phyloP scores from a whole-genome alignment of 1,140 invertebrate species.

The Anoplophora glabripennis region DNA sequence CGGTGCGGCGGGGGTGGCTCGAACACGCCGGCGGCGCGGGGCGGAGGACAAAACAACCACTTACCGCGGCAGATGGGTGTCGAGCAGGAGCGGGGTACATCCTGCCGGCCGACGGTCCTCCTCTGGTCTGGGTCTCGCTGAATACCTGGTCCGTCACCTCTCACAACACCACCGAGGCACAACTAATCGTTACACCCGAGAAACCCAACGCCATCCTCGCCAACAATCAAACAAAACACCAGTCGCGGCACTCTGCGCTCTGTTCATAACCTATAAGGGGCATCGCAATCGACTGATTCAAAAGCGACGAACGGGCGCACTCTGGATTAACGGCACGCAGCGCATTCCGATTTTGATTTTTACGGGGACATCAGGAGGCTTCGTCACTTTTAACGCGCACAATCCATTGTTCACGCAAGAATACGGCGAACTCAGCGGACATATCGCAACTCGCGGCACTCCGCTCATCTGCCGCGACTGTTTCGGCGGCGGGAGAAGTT shows the following conservation, averaged over 20 bases:
- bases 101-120: slow-evolving; percentile 37
- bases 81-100: slow-evolving; percentile 61
- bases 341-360: too few species aligned
- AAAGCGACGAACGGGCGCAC: too few species aligned
- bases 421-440: slow-evolving; percentile 5
- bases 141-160: too few species aligned
- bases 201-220: too few species aligned
- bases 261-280: too few species aligned
- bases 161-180: too few species aligned
- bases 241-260: too few species aligned
- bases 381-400: slow-evolving; percentile 14
- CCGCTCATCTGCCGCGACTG: slow-evolving; percentile 24
- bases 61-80: slow-evolving; percentile 60
- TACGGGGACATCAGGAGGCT: too few species aligned
- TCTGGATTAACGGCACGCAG: too few species aligned
- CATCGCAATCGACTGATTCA: too few species aligned
- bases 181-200: too few species aligned
- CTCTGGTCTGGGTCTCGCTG: not conserved
- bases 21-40: slow-evolving; percentile 3
- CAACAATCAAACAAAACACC: too few species aligned
- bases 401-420: slow-evolving; percentile 24
- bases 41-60: slow-evolving; percentile 37
- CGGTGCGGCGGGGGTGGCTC: slow-evolving; percentile 4
- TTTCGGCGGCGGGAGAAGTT: slow-evolving; percentile 14
- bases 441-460: slow-evolving; percentile 14